Percentiles rank a stretch among this genome's conserved stretches.
These are phyloP conservation scores for Caracal caracal DNA, from an alignment of 2,113 vertebrate species.

Conservation along the genomic window DNA sequence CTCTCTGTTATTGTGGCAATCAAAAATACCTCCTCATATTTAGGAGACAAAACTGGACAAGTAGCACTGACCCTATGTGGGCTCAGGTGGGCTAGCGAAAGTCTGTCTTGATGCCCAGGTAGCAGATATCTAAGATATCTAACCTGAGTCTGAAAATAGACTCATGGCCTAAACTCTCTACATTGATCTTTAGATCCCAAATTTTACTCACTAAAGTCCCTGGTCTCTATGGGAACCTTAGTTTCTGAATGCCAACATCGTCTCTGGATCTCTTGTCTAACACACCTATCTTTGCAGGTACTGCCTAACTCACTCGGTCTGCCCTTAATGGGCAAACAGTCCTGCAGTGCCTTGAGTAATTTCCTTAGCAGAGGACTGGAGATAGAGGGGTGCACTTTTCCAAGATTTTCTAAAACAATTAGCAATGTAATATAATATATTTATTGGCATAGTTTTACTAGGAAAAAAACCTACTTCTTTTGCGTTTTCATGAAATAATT, in stretches of 20 bases:
- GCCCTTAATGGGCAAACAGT: neutral
- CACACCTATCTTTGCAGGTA: accelerated
- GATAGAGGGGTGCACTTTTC: neutral
- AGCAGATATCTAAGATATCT: neutral
- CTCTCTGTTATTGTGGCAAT: neutral
- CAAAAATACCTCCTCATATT: neutral
- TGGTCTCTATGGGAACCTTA: accelerated
- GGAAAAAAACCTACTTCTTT: neutral
- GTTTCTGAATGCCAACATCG: accelerated
- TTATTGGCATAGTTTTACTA: neutral
- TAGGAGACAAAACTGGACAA: neutral
- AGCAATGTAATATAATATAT: neutral
- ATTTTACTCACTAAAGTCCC: neutral
- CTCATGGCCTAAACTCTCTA: neutral
- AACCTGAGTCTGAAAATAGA: neutral
- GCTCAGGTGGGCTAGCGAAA: neutral
- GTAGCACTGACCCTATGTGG: accelerated
- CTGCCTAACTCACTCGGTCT: neutral
- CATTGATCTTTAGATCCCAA: neutral
- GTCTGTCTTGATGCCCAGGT: neutral
- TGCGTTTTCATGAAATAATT: neutral
- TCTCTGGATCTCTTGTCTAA: neutral
- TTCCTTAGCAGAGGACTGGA: neutral
- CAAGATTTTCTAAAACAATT: neutral
- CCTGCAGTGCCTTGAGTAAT: neutral